phyloP scores from a whole-genome alignment of 2,797 vertebrate species.

The Dicrostonyx torquatus region DNA sequence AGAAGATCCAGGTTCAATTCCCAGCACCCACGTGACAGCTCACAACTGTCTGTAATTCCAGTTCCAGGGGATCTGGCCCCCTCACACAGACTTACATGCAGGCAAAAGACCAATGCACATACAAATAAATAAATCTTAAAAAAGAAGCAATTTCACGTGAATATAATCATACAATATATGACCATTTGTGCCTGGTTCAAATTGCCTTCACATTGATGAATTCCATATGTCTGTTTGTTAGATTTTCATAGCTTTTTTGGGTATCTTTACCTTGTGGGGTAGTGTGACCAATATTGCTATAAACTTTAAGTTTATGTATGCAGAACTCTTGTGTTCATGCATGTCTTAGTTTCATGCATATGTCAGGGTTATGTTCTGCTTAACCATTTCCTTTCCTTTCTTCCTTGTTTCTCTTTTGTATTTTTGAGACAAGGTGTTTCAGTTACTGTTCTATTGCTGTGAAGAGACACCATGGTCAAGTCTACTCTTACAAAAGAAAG shows the following conservation, averaged over 20 bases:
- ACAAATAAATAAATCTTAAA: too few species aligned
- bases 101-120: too few species aligned
- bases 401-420: neutral
- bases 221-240: neutral
- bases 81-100: too few species aligned
- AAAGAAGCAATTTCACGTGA: neutral
- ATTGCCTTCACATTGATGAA: neutral
- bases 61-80: too few species aligned
- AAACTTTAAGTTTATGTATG: neutral
- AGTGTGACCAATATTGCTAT: neutral
- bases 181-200: neutral
- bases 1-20: too few species aligned
- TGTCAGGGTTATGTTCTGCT: neutral
- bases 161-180: neutral
- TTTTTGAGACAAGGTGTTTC: neutral
- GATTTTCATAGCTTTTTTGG: conserved; percentile 13
- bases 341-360: neutral
- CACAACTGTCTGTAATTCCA: too few species aligned
- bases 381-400: neutral
- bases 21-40: too few species aligned
- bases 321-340: neutral
- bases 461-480: neutral
- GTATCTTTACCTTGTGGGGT: neutral
- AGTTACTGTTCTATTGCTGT: neutral
- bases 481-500: neutral